Evolutionary conservation across 2,888 invertebrate species (phyloP), one percentile per base, ranked within the genome.

Genomic region (Panzeria rudis): DNA sequence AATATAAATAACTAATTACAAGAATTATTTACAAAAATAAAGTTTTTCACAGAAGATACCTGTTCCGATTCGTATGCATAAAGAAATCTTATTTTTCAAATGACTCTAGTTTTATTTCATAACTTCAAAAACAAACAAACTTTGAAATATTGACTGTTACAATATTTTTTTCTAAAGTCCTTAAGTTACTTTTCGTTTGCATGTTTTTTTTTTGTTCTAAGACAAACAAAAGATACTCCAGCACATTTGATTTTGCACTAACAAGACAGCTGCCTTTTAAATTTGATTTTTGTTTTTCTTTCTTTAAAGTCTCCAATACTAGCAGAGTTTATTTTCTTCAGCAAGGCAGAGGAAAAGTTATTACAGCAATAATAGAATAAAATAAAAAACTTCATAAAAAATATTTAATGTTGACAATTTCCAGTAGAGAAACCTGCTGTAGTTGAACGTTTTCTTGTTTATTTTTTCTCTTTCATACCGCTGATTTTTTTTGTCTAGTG

Each of bases 331-430:
- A 50, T 73, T 66, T 73, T 59, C 15, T 15, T 8, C 8, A 50
- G 20, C 38, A 35, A 59, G 47, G 50, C 59, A 25, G 13, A n/a
- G 17, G 9, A 76, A 9, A 76, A 76, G 44, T 64, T 76, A 76
- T 64, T 64, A 41, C 25, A 64, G 41, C 50, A 78, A 50, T 41
- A 68, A 32, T 23, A 52, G n/a, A 61, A 64, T 11, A 64, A 29
- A 15, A n/a, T 13, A 66, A 56, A n/a, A 59, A n/a, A n/a, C n/a
- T n/a, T 7, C 20, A 59, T 56, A 61, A 66, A 61, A 66, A 66
- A 66, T 73, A 75, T 68, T 80, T 75, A 52, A 73, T 81, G 73
- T 75, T 81, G 81, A 81, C 73, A 81, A 81, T 41, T 52, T 68
- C 25, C 29, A 29, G 11, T 29, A 23, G 20, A 62, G 13, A 52